Percentiles rank a stretch among this genome's conserved stretches.
These are phyloP conservation scores for Lycaena phlaeas DNA, from an alignment of 2,888 invertebrate species.

Conservation along the genomic window DNA sequence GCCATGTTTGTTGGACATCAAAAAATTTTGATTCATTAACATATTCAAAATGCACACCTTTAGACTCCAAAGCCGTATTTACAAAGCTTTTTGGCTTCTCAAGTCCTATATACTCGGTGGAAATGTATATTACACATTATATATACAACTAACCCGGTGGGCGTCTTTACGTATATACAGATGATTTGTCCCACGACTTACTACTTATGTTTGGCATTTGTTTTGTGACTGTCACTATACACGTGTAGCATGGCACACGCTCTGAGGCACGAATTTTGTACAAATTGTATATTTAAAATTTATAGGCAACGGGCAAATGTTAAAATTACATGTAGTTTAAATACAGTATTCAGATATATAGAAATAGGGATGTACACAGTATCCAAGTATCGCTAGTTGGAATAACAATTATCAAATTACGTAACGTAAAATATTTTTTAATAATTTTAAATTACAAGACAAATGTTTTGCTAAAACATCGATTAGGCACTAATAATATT, in stretches of 20 bases:
- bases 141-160: conserved; percentile 58
- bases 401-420: too few species aligned
- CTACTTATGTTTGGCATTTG: conserved; percentile 66
- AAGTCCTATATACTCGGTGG: conserved; percentile 55
- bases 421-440: too few species aligned
- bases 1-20: neutral
- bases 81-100: conserved; percentile 67
- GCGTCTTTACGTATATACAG: conserved; percentile 56
- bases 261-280: conserved; percentile 43
- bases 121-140: conserved; percentile 34
- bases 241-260: conserved; percentile 20
- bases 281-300: conserved; percentile 1
- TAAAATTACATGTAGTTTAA: too few species aligned
- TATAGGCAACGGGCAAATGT: neutral
- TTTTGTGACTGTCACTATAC: conserved; percentile 51
- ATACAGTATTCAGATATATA: neutral
- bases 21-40: neutral
- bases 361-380: neutral
- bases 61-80: conserved; percentile 38
- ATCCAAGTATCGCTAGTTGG: too few species aligned
- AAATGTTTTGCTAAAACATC: too few species aligned
- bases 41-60: conserved; percentile 15
- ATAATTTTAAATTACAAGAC: too few species aligned
- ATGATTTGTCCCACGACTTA: conserved; percentile 39
- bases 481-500: too few species aligned